Conservation (phyloP, 2,888 invertebrate genomes). For the Odontomyia ornata region DNA sequence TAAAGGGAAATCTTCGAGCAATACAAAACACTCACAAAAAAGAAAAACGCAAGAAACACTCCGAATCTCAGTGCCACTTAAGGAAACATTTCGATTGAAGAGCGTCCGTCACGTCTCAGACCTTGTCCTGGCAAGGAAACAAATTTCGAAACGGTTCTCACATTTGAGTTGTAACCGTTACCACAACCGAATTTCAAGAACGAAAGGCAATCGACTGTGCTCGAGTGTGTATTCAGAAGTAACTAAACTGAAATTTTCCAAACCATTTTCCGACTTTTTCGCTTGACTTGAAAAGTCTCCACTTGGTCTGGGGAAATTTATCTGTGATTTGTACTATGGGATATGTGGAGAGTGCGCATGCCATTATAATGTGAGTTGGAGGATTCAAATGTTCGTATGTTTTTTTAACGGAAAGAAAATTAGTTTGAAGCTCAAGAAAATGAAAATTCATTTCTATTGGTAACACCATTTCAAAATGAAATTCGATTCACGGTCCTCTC, state of each 20-base stretch:
- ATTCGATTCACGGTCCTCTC: no score
- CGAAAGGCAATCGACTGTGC: constrained; percentile 25
- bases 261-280: constrained; percentile 46
- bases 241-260: constrained; percentile 47
- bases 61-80: constrained; percentile 8
- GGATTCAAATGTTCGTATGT: not conserved
- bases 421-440: no score
- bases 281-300: constrained; percentile 42
- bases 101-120: not conserved
- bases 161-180: constrained; percentile 15
- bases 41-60: constrained; percentile 16
- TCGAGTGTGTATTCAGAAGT: constrained; percentile 37
- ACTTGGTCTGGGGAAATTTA: not conserved
- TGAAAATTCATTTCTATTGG: no score
- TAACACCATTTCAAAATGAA: no score
- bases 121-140: not conserved
- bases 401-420: not conserved
- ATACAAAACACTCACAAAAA: constrained; percentile 9
- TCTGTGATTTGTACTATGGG: not conserved
- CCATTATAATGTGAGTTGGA: not conserved
- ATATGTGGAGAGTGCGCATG: not conserved
- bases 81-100: not conserved
- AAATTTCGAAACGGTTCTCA: constrained; percentile 19
- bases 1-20: not conserved
- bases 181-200: constrained; percentile 7